Percentiles rank a stretch among this genome's conserved stretches.
Evolutionary conservation across 2,113 vertebrate species (phyloP).

Genomic region (Ceyx cyanopectus): DNA sequence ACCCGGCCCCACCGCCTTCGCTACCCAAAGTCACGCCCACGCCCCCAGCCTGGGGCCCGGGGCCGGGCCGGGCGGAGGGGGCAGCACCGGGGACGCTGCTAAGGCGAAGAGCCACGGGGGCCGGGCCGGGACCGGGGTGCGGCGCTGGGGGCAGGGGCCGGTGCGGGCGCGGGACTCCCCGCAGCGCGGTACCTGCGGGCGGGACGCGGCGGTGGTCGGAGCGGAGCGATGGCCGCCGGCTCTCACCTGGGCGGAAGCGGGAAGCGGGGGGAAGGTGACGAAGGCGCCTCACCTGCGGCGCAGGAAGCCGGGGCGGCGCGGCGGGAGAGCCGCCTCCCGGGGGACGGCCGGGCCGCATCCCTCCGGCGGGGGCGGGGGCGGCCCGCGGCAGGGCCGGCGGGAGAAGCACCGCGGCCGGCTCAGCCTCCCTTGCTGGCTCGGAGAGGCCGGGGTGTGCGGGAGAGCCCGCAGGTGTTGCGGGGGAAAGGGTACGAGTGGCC

Average conservation of each 20-base stretch:
- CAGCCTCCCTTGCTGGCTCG: too few species aligned
- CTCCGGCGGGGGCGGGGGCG: neutral
- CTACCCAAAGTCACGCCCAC: neutral
- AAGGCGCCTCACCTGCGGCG: slow-evolving; percentile 76
- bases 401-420: neutral
- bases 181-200: neutral
- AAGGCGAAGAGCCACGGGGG: neutral
- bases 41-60: neutral
- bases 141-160: neutral
- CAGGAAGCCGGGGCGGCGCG: slow-evolving; percentile 64
- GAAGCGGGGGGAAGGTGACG: neutral
- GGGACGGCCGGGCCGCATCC: slow-evolving; percentile 13
- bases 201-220: neutral
- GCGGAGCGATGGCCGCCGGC: neutral
- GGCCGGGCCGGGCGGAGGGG: neutral
- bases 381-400: neutral
- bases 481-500: too few species aligned
- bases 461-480: neutral
- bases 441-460: neutral
- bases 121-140: neutral
- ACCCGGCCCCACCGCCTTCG: neutral
- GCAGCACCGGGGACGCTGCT: neutral
- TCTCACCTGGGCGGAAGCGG: slow-evolving; percentile 71
- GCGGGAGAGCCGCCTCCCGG: slow-evolving; percentile 55
- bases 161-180: neutral